phyloP scores from a whole-genome alignment of 2,888 invertebrate species.

The Gasteruption jaculator region DNA sequence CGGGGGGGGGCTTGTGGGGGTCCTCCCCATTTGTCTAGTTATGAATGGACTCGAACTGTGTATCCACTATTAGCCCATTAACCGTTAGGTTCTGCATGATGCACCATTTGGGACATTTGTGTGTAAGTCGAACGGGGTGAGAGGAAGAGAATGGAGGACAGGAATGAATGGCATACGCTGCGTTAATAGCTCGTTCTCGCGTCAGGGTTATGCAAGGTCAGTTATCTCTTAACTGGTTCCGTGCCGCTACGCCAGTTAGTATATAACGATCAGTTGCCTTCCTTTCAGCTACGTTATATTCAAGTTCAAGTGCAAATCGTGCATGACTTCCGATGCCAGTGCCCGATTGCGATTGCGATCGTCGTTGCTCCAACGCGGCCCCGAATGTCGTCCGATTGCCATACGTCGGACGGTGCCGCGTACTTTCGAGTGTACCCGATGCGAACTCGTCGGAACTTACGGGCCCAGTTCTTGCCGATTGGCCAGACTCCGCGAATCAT shows the following conservation, averaged over 20 bases:
- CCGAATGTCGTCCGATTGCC: no score
- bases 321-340: no score
- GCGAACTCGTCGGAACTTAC: no score
- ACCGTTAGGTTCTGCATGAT: conserved; percentile 25
- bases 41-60: conserved; percentile 34
- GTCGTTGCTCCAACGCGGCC: no score
- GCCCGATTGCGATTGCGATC: no score
- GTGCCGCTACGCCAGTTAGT: conserved; percentile 16
- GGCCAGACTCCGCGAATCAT: no score
- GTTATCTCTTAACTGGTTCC: conserved; percentile 26
- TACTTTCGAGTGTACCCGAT: no score
- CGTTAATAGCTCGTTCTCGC: conserved; percentile 36
- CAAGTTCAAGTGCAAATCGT: no score
- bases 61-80: conserved; percentile 36
- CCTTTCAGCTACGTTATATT: no score
- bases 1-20: conserved; percentile 13
- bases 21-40: conserved; percentile 24
- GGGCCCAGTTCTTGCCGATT: no score
- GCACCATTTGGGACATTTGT: conserved; percentile 25
- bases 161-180: conserved; percentile 34
- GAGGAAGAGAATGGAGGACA: conserved; percentile 21
- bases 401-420: no score
- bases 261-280: no score
- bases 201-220: conserved; percentile 34
- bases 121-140: conserved; percentile 19